Conservation (phyloP, 2,888 invertebrate genomes). For the Embidobia sp. region DNA sequence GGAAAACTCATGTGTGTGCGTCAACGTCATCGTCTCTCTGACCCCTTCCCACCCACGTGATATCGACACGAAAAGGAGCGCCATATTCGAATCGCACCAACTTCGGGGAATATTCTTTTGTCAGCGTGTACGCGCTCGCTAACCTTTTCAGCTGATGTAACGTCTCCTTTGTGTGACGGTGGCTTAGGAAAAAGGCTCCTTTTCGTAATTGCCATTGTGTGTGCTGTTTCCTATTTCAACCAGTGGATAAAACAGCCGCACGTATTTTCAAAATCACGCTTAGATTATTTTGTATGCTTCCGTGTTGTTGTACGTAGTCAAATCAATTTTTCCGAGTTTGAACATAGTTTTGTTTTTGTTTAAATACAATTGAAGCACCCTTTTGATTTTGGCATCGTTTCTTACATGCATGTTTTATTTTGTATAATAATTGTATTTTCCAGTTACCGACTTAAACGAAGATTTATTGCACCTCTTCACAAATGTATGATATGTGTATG, state of each 20-base stretch:
- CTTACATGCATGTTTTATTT: no score
- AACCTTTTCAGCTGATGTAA: constrained; percentile 2
- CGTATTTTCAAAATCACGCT: not conserved
- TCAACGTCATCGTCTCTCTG: constrained; percentile 12
- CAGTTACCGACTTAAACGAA: no score
- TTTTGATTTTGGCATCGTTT: no score
- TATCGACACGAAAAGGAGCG: constrained; percentile 53
- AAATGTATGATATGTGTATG: no score
- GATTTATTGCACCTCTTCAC: no score
- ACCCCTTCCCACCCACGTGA: constrained; percentile 67
- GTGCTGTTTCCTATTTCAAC: not conserved
- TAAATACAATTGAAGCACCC: no score
- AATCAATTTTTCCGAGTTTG: no score
- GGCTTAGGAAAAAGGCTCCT: not conserved
- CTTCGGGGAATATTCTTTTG: constrained; percentile 2
- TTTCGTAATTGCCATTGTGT: constrained; percentile 1
- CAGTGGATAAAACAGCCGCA: not conserved
- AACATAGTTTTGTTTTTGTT: no score
- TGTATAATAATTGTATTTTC: no score
- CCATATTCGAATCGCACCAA: constrained; percentile 46
- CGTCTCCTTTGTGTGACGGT: not conserved
- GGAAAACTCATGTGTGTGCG: constrained; percentile 72
- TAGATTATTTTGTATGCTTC: no score
- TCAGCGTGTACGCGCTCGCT: not conserved
- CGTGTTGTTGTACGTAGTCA: no score